Conservation (phyloP, 2,113 vertebrate species). For the Sarotherodon lohbergeri region DNA sequence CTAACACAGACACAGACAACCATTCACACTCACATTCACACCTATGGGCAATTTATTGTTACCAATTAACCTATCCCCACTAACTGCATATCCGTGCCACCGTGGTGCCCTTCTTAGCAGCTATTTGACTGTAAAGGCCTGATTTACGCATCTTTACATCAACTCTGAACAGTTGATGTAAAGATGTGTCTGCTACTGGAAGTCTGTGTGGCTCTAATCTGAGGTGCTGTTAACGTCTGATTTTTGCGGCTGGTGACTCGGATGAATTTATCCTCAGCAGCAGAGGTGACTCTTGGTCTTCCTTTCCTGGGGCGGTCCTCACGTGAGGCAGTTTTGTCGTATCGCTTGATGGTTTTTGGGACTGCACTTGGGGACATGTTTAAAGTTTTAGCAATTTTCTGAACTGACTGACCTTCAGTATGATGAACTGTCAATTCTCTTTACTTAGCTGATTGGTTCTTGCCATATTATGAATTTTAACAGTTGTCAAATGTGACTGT, state of each 20-base stretch:
- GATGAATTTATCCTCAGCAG: neutral
- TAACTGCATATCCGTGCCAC: neutral
- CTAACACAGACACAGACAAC: neutral
- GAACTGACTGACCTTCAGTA: neutral
- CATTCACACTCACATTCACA: neutral
- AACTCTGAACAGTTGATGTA: accelerated
- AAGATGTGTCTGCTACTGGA: neutral
- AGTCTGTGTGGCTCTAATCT: neutral
- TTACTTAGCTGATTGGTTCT: neutral
- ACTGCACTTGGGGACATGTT: neutral
- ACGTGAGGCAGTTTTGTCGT: neutral
- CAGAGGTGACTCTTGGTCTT: neutral
- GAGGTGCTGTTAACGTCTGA: neutral
- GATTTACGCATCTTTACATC: neutral
- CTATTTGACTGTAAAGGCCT: neutral
- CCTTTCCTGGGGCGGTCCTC: neutral
- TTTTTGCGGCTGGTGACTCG: neutral
- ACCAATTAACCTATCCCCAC: neutral
- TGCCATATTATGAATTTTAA: neutral
- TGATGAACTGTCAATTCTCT: neutral
- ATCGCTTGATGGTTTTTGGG: neutral
- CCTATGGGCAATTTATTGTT: neutral
- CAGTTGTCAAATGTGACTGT: neutral
- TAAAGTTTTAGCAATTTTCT: neutral
- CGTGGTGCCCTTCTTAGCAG: accelerated